Evolutionary conservation across 1,140 invertebrate genomes (phyloP), one percentile per base, ranked within the genome.

Genomic region (Aphelinus atriplicis): DNA sequence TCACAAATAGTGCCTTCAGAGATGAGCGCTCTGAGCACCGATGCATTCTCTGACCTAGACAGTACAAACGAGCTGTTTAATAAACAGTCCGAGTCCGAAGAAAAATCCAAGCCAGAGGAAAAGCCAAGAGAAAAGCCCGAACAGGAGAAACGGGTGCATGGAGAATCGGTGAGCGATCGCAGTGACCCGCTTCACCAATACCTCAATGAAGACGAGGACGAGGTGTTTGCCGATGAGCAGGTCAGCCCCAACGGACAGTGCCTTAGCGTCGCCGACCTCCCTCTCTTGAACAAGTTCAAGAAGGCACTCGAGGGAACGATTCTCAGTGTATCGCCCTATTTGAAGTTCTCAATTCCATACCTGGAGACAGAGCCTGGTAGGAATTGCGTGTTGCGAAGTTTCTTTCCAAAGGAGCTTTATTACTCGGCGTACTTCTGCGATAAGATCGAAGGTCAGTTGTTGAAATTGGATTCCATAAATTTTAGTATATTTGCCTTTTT

Each of bases 331-430:
- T 98, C 96, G 0, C 96, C 97, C 0, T 96, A 94, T 87, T 88
- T 97, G 1, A 92, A 93, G 74, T 95, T 96, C 80, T 91, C 92
- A 0, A 89, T 97, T 58, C 97, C 97, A 0, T 98, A 94, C 86
- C 85, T 98, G 73, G 95, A 97, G 85, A 96, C 96, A 0, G 94
- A 95, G 81, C 87, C 86, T 2, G 96, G 96, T 0, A 90, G 92
- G 46, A 92, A 92, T 74, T 97, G 95, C 84, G 86, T 90, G 43
- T 83, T 97, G 1, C 88, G 96, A 7, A 88, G 88, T 43, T 97
- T 93, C 81, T 96, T 97, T 80, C 93, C 95, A 0, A 88, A 91
- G 42, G 93, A 96, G 76, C 90, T 97, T 7, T 97, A 93, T 84
- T 94, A 91, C 86, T 96, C 95, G 1, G 82, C 88, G 2, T 90